Percentiles rank a stretch among this genome's conserved stretches.
Conservation (phyloP, 1,140 invertebrate species). For the Hylaeus volcanicus region DNA sequence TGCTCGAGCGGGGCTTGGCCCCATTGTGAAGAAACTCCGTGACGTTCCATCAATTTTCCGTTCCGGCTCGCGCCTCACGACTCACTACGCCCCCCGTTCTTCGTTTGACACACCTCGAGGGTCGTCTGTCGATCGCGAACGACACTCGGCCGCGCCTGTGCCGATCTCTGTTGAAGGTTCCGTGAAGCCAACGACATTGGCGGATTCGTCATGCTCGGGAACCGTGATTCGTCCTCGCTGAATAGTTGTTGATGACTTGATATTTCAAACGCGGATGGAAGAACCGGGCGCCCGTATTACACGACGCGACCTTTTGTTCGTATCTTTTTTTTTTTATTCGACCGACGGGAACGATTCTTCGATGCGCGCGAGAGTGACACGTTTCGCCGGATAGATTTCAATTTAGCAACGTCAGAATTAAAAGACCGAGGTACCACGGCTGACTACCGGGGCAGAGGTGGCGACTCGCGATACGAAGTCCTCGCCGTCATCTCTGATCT, state of each 20-base stretch:
- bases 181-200: conserved; percentile 52
- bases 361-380: background rate
- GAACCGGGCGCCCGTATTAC: conserved; percentile 45
- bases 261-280: conserved; percentile 63
- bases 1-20: conserved; percentile 3
- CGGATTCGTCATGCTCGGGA: conserved; percentile 73
- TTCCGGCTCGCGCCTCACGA: conserved; percentile 55
- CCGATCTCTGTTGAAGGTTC: conserved; percentile 39
- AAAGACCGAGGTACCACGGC: background rate
- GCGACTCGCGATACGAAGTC: no score
- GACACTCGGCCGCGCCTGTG: conserved; percentile 17
- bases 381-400: conserved; percentile 20
- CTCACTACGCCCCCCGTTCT: conserved; percentile 1
- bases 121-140: conserved; percentile 42
- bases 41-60: conserved; percentile 65
- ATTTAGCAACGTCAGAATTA: conserved; percentile 25
- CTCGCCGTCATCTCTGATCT: no score
- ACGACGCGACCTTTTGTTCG: conserved; percentile 15
- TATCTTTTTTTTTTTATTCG: background rate
- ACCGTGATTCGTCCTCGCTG: conserved; percentile 63
- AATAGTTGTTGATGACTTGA: conserved; percentile 78
- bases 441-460: background rate
- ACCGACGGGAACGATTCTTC: background rate
- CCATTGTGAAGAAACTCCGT: conserved; percentile 28
- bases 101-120: conserved; percentile 50